Conservation (phyloP, 2,888 invertebrate species). For the Ethmia dodecea region DNA sequence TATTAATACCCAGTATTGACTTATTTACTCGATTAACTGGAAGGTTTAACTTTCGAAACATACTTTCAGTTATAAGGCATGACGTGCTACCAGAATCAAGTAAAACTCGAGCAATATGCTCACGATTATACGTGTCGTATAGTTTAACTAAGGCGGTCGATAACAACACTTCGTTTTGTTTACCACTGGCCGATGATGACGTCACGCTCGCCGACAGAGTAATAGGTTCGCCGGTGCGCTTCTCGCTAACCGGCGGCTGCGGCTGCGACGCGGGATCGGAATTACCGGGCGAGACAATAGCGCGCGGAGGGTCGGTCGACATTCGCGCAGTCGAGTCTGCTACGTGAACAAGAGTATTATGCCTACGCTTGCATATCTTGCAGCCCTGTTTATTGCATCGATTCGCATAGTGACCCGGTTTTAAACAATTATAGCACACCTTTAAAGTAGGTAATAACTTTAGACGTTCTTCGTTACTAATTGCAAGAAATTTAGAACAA, state of each 20-base stretch:
- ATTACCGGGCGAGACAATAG: not conserved
- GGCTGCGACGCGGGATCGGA: not conserved
- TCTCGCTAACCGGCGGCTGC: not conserved
- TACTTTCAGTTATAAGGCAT: conserved; percentile 11
- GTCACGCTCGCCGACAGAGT: not conserved
- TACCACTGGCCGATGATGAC: not conserved
- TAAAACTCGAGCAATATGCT: conserved; percentile 2
- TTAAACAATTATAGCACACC: conserved; percentile 22
- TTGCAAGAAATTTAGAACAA: conserved; percentile 18
- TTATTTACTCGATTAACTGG: not conserved
- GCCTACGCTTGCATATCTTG: conserved; percentile 11
- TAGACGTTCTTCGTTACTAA: conserved; percentile 16
- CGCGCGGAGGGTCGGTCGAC: not conserved
- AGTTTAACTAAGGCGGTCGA: conserved; percentile 1
- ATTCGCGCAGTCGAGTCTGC: not conserved
- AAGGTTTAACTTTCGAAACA: conserved; percentile 1
- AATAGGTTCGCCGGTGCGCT: not conserved
- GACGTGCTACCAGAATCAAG: conserved; percentile 8
- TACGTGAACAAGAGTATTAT: conserved; percentile 9
- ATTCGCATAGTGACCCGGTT: conserved; percentile 16
- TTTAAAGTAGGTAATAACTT: conserved; percentile 16
- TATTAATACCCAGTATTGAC: not conserved
- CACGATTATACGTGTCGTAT: not conserved
- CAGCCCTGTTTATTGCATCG: conserved; percentile 10
- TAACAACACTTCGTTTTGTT: not conserved